Percentiles rank a stretch among this genome's conserved stretches.
Evolutionary conservation across 2,113 vertebrate genomes (phyloP).

Genomic region (Archocentrus centrarchus): DNA sequence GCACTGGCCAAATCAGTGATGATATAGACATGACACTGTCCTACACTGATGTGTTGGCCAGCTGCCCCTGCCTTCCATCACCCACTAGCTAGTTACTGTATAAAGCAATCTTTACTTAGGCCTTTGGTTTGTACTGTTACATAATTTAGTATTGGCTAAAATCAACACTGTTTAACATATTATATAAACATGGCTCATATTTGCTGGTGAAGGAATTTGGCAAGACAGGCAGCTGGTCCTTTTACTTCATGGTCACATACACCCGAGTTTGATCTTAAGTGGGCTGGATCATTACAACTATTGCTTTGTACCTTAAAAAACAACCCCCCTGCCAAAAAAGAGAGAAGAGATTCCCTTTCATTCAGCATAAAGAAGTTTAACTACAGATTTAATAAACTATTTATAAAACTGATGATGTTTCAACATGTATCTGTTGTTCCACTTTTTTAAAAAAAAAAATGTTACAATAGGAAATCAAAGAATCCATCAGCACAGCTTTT

Average conservation of each 20-base stretch:
- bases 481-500: no score
- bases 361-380: neutral
- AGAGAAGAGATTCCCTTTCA: neutral
- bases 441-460: no score
- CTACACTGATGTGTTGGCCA: neutral
- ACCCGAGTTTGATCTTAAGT: neutral
- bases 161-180: neutral
- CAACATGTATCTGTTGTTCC: neutral
- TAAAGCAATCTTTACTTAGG: neutral
- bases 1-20: conserved; percentile 4
- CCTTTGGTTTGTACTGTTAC: neutral
- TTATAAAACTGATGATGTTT: neutral
- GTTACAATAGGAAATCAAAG: no score
- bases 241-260: no score
- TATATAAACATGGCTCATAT: neutral
- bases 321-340: no score
- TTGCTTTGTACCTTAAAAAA: neutral
- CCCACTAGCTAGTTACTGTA: neutral
- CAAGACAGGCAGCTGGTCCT: neutral
- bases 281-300: neutral
- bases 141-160: conserved; percentile 4
- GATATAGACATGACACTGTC: neutral
- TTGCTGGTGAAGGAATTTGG: neutral
- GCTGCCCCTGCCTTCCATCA: neutral
- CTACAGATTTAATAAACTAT: neutral